Conservation (phyloP, 2,797 vertebrate species). For the Sebastes paucispinis region DNA sequence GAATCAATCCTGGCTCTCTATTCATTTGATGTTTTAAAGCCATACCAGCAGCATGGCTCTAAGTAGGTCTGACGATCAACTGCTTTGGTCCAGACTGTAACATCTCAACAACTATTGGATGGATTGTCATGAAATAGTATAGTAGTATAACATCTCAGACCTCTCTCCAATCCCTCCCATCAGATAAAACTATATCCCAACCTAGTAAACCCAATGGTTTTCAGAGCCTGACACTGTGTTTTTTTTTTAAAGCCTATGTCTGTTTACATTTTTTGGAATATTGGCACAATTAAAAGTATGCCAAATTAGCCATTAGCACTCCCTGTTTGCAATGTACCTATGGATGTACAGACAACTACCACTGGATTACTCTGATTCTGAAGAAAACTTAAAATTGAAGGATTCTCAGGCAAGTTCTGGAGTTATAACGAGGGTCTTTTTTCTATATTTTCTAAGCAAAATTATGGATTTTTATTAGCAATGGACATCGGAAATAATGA, state of each 20-base stretch:
- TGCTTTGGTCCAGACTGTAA: background rate
- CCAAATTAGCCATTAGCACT: rapidly evolving
- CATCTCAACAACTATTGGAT: background rate
- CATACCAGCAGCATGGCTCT: background rate
- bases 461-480: rapidly evolving
- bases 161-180: background rate
- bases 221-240: background rate
- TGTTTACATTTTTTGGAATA: background rate
- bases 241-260: background rate
- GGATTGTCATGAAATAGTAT: background rate
- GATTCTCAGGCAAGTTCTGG: background rate
- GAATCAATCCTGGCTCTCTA: background rate
- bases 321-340: background rate
- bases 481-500: no score
- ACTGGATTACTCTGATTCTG: background rate
- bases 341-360: background rate
- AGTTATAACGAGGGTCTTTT: no score
- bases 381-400: background rate
- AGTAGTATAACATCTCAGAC: background rate
- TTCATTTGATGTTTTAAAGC: no score
- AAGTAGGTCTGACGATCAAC: background rate
- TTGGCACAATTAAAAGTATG: background rate
- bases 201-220: background rate
- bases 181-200: background rate
- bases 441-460: background rate